Conservation (phyloP, 2,888 invertebrate genomes). For the Dryomyza anilis region DNA sequence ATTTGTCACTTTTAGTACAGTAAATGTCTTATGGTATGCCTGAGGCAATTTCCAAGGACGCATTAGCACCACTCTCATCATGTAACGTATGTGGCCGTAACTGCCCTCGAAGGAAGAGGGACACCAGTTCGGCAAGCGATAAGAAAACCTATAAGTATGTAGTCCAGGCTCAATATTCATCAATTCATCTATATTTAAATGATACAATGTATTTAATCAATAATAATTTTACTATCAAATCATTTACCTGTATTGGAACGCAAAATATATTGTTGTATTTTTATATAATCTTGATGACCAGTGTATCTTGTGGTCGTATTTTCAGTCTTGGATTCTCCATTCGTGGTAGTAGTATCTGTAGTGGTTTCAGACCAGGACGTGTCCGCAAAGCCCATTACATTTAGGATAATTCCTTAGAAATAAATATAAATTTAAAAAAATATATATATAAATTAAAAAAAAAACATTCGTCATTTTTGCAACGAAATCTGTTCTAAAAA, state of each 20-base stretch:
- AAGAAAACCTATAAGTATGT: conserved; percentile 61
- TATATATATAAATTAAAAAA: no score
- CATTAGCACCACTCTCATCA: conserved; percentile 70
- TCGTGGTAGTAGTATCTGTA: not conserved
- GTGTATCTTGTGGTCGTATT: conserved; percentile 24
- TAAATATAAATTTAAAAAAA: no score
- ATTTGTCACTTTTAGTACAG: conserved; percentile 75
- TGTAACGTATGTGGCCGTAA: conserved; percentile 64
- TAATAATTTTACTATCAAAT: no score
- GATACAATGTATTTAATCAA: no score
- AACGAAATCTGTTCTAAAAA: no score
- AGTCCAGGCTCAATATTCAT: conserved; percentile 54
- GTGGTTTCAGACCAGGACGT: conserved; percentile 31
- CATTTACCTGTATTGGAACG: conserved; percentile 61
- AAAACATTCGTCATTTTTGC: no score
- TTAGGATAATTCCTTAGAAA: conserved; percentile 30
- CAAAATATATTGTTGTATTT: conserved; percentile 58
- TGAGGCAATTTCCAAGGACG: conserved; percentile 80
- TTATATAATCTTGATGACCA: conserved; percentile 60
- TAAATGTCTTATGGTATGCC: conserved; percentile 69
- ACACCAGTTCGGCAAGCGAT: conserved; percentile 56
- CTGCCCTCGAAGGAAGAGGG: conserved; percentile 62
- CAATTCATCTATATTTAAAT: conserved; percentile 31
- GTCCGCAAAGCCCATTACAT: conserved; percentile 32
- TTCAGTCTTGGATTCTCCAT: not conserved